Percentiles rank a stretch among this genome's conserved stretches.
Evolutionary conservation across 1,140 invertebrate species (phyloP).

Genomic region (Achroia grisella): DNA sequence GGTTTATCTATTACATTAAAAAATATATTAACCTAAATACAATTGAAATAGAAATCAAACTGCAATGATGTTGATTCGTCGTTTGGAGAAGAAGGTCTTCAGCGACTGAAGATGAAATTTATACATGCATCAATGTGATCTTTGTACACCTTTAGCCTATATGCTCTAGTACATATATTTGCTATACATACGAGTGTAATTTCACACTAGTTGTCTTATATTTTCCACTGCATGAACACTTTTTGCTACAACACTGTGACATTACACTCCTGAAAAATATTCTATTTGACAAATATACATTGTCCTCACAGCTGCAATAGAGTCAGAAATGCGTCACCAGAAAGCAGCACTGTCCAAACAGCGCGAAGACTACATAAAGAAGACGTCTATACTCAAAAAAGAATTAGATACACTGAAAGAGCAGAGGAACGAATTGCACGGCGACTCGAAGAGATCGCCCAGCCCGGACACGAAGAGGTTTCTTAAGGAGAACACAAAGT

Average conservation of each 20-base stretch:
- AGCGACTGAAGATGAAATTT: no score
- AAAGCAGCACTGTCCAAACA: conserved; percentile 84
- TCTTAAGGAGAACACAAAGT: conserved; percentile 84
- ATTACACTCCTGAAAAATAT: conserved; percentile 8
- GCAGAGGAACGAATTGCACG: conserved; percentile 82
- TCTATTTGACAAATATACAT: not conserved
- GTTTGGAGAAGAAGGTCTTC: no score
- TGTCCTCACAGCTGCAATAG: conserved; percentile 76
- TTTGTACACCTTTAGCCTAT: not conserved
- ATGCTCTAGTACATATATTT: conserved; percentile 3
- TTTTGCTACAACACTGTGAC: conserved; percentile 12
- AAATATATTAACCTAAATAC: no score
- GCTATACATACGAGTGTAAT: conserved; percentile 16
- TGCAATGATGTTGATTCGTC: no score
- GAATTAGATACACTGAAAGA: conserved; percentile 85
- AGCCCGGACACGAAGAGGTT: conserved; percentile 81
- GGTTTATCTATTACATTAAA: no score
- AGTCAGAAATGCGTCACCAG: conserved; percentile 86
- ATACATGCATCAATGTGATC: no score
- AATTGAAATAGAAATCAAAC: no score
- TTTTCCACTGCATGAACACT: not conserved
- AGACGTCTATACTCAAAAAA: conserved; percentile 79
- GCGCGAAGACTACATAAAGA: conserved; percentile 84
- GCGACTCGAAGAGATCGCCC: conserved; percentile 76
- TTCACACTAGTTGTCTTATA: conserved; percentile 6